Percentiles rank a stretch among this genome's conserved stretches.
These are phyloP conservation scores for Phocoena sinus DNA, from an alignment of 2,113 vertebrate genomes.

Conservation along the genomic window DNA sequence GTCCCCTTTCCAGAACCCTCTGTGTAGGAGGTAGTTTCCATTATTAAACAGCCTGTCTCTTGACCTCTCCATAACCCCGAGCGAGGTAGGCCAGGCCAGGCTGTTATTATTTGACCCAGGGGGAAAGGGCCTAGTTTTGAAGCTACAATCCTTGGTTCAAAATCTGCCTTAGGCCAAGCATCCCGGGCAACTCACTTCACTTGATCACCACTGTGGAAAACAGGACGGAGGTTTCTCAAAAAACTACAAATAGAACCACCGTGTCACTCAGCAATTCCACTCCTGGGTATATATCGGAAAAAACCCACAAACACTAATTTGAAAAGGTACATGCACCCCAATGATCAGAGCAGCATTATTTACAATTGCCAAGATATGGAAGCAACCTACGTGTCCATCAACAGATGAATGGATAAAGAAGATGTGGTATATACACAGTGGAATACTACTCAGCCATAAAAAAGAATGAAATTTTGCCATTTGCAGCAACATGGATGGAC, in stretches of 20 bases:
- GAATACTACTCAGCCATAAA: too few relatives aligned
- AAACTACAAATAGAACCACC: not conserved
- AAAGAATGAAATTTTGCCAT: too few relatives aligned
- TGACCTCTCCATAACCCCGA: slow-evolving; percentile 46
- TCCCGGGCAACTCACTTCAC: not conserved
- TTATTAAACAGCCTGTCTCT: not conserved
- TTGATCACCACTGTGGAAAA: not conserved
- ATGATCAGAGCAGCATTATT: not conserved
- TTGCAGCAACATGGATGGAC: too few relatives aligned
- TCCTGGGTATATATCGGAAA: not conserved
- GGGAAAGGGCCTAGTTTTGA: not conserved
- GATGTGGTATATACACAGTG: too few relatives aligned
- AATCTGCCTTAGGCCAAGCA: too few relatives aligned
- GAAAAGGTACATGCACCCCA: not conserved
- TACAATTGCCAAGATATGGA: not conserved
- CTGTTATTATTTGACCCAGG: not conserved
- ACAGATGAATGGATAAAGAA: too few relatives aligned
- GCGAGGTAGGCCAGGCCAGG: not conserved
- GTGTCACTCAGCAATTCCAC: not conserved
- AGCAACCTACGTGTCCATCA: not conserved
- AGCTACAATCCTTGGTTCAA: not conserved
- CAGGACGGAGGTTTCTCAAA: not conserved
- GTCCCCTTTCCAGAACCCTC: not conserved
- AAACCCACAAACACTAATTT: not conserved
- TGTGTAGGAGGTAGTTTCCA: not conserved